phyloP scores from a whole-genome alignment of 2,113 vertebrate genomes.

The Semnornis frantzii region DNA sequence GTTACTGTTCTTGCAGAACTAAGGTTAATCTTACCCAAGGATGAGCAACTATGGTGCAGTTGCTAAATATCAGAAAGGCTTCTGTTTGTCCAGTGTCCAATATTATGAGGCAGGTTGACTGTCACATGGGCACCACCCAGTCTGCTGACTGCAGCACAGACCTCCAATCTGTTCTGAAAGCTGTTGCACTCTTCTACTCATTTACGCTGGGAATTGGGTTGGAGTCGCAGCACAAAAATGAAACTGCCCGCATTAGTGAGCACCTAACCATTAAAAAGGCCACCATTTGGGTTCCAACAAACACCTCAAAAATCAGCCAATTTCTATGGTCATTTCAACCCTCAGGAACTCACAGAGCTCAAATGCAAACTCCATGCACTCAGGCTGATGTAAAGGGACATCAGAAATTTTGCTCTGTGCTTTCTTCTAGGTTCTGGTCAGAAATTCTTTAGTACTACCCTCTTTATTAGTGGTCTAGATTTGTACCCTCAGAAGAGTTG shows the following conservation, averaged over 20 bases:
- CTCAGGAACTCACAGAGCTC: background rate
- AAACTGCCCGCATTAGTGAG: conserved; percentile 17
- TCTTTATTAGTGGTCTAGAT: background rate
- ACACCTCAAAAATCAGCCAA: background rate
- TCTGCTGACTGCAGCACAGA: conserved; percentile 44
- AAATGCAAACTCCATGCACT: background rate
- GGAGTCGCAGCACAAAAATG: conserved; percentile 9
- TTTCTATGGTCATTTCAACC: background rate
- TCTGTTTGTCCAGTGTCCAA: conserved; percentile 24
- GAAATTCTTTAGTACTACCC: background rate
- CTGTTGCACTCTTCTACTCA: conserved; percentile 48
- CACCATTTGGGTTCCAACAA: background rate
- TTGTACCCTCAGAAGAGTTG: background rate
- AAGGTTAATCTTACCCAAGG: conserved; percentile 21
- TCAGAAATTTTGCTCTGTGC: background rate
- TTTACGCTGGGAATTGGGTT: conserved; percentile 35
- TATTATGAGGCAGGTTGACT: conserved; percentile 53
- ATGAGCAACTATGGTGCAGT: background rate
- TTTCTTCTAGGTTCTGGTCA: background rate
- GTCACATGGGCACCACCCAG: conserved; percentile 62
- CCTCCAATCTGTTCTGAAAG: conserved; percentile 66
- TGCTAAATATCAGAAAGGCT: conserved; percentile 47
- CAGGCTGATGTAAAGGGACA: background rate
- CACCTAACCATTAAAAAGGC: conserved; percentile 9
- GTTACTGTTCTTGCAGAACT: background rate